Base-by-base conservation (phyloP, 2,888 invertebrate species). In the Venustoraphidia nigricollis region DNA sequence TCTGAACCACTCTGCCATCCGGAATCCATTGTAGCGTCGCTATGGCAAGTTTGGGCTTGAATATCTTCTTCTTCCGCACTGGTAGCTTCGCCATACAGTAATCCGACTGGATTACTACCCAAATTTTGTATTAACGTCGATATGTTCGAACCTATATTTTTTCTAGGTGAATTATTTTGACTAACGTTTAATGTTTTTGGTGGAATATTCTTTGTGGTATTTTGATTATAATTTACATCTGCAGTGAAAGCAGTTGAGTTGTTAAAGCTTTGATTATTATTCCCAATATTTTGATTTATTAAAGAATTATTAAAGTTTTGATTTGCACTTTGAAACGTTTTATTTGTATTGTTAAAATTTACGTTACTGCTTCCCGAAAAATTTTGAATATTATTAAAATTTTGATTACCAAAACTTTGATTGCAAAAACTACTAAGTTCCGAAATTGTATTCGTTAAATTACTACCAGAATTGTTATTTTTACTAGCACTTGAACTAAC, bases 1-100 rank as follows among this genome's bases (percentile, higher is more conserved):
- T 78, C 78, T 0, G 77, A 77, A 0, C 78, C 80, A 55, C 77
- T 79, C 53, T 81, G 81, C 79, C 81, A 81, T 0, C 80, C 80
- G 0, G 79, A 77, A 54, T 80, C 80, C 70, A 79, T 75, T 0
- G 79, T 80, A 40, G 62, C 66, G 52, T 68, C 68, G 54, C 68
- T 68, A 48, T 67, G 65, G 48, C 62, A 63, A 27, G 62, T 62
- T 49, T 58, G 61, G 36, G 62, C 65, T 36, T 63, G 64, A 36
- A 61, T 59, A 36, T 64, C 58, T 50, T 66, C 66, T 36, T 47
- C 47, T 47, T 58, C 60, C 10, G 53, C 53, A 52, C 61, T 60
- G 45, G 61, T 60, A 0, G 61, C 63, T 49, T 67, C 66, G 11
- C 63, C 65, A 56, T 70, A 70, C 13, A 70, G 55, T 34, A 66